Evolutionary conservation across 2,113 vertebrate species (phyloP).

Genomic region (Triplophysa siluroides): DNA sequence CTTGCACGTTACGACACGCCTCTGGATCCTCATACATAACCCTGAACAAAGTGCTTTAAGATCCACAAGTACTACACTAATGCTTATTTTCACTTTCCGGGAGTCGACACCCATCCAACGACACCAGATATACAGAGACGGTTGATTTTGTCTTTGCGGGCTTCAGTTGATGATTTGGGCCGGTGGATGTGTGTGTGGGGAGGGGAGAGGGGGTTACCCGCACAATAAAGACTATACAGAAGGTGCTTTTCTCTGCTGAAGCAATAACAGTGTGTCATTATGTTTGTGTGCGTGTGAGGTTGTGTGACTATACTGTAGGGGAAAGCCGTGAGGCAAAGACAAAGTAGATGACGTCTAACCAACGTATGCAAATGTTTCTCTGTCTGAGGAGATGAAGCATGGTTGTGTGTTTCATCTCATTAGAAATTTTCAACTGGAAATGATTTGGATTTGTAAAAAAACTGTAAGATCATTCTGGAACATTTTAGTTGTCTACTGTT

Average conservation of each 20-base stretch:
- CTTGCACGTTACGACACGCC: constrained; percentile 21
- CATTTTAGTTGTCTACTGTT: too few species aligned
- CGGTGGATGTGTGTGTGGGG: not conserved
- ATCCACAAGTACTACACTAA: constrained; percentile 2
- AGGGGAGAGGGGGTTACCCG: not conserved
- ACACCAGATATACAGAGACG: not conserved
- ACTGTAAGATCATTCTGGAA: too few species aligned
- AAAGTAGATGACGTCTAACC: too few species aligned
- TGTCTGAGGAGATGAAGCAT: not conserved
- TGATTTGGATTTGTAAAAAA: too few species aligned
- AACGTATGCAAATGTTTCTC: too few species aligned
- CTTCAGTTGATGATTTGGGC: not conserved
- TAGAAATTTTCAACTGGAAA: not conserved
- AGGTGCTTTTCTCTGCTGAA: not conserved
- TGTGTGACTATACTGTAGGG: not conserved
- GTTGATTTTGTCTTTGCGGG: not conserved
- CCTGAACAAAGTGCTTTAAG: constrained; percentile 17
- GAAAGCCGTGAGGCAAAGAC: not conserved
- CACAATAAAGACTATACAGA: not conserved
- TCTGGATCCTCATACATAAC: constrained; percentile 14
- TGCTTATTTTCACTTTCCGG: constrained; percentile 16
- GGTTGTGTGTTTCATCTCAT: not conserved
- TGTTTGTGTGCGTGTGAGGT: not conserved
- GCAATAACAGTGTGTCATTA: not conserved
- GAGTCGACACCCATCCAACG: not conserved